Conservation (phyloP, 2,113 vertebrate species). For the Ellobius talpinus region DNA sequence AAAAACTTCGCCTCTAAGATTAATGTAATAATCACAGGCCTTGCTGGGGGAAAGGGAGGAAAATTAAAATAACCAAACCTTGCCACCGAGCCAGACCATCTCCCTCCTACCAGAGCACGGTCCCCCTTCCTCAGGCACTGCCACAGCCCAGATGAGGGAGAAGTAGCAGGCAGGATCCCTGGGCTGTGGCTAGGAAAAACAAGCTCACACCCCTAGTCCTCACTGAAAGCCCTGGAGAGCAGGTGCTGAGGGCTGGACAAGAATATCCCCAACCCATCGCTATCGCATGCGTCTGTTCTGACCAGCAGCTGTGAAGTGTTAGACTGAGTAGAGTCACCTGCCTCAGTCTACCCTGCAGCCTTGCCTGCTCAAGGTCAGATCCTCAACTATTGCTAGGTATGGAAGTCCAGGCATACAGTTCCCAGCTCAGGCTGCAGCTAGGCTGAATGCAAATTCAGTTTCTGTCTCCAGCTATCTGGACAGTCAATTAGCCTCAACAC, state of each 20-base stretch:
- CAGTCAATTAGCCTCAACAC: neutral
- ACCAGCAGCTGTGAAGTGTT: neutral
- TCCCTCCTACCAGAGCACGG: neutral
- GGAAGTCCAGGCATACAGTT: neutral
- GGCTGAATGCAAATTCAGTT: neutral
- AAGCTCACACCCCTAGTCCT: neutral
- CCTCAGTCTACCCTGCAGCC: neutral
- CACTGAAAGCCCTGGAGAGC: neutral
- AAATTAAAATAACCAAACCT: conserved; percentile 85
- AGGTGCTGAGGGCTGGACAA: neutral
- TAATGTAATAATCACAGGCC: conserved; percentile 86
- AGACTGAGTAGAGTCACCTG: neutral
- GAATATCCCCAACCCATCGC: accelerated
- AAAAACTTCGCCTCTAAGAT: conserved; percentile 90
- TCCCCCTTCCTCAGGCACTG: neutral
- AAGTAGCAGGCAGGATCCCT: neutral
- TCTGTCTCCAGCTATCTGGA: neutral
- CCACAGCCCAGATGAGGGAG: neutral
- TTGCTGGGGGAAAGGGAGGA: conserved; percentile 77
- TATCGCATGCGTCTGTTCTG: neutral
- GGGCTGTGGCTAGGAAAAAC: neutral
- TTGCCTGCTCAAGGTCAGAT: neutral
- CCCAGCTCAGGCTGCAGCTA: too few relatives aligned
- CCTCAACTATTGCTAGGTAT: neutral
- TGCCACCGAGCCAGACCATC: conserved; percentile 77